These are phyloP conservation scores for Calephelis nemesis DNA, from an alignment of 1,140 invertebrate species.

Conservation along the genomic window DNA sequence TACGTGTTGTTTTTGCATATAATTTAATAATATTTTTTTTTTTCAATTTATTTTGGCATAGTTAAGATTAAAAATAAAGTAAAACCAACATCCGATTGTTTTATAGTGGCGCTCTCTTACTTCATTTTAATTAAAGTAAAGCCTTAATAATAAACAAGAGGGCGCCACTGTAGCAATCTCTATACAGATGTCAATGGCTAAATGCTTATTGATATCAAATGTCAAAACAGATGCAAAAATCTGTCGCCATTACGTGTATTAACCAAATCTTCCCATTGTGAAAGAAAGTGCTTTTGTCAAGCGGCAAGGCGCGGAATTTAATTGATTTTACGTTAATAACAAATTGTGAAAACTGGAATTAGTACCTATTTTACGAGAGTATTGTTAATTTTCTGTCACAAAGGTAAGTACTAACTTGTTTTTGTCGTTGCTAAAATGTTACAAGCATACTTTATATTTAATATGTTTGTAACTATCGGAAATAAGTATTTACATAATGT, in stretches of 20 bases:
- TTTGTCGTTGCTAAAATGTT: too few relatives aligned
- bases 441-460: too few relatives aligned
- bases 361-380: neutral
- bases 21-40: too few relatives aligned
- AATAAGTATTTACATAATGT: too few relatives aligned
- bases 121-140: too few relatives aligned
- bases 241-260: slow-evolving; percentile 61
- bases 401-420: too few relatives aligned
- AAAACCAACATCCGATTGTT: too few relatives aligned
- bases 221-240: slow-evolving; percentile 21
- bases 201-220: slow-evolving; percentile 23
- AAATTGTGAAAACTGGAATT: neutral
- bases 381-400: neutral
- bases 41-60: too few relatives aligned
- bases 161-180: neutral
- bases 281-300: slow-evolving; percentile 67
- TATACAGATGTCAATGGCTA: neutral
- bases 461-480: too few relatives aligned
- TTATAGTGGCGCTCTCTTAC: too few relatives aligned
- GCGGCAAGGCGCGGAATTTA: slow-evolving; percentile 45
- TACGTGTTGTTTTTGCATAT: too few relatives aligned
- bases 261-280: slow-evolving; percentile 42
- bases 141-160: neutral
- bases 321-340: slow-evolving; percentile 6
- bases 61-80: too few relatives aligned